Percentiles rank a stretch among this genome's conserved stretches.
Evolutionary conservation across 2,797 vertebrate genomes (phyloP).

Genomic region (Sciaenops ocellatus): DNA sequence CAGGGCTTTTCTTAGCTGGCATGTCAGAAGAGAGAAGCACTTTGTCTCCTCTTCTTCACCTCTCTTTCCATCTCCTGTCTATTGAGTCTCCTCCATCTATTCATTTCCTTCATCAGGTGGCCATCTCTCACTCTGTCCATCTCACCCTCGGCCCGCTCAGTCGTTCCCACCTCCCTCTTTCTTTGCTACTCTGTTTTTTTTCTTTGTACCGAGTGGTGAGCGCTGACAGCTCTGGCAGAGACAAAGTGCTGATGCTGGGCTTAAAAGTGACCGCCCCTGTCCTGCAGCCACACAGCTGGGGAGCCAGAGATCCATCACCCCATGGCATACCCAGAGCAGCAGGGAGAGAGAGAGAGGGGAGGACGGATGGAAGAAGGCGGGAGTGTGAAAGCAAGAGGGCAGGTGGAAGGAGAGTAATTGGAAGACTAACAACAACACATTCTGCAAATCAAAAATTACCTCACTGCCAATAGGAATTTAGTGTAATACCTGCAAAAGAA

Average conservation of each 20-base stretch:
- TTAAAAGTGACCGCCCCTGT: conserved; percentile 85
- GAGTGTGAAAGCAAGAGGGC: conserved; percentile 33
- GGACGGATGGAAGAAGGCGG: conserved; percentile 21
- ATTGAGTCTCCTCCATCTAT: conserved; percentile 77
- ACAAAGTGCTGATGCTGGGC: conserved; percentile 83
- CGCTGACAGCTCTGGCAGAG: conserved; percentile 85
- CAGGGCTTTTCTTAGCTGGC: conserved; percentile 56
- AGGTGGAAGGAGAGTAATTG: conserved; percentile 47
- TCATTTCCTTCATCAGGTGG: conserved; percentile 81
- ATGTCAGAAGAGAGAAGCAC: conserved; percentile 69
- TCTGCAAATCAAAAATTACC: conserved; percentile 42
- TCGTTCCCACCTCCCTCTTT: conserved; percentile 56
- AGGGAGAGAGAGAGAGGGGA: conserved; percentile 14
- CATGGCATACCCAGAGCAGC: conserved; percentile 42
- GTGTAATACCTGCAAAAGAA: background rate
- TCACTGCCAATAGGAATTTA: background rate
- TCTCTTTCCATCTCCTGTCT: conserved; percentile 84
- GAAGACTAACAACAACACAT: conserved; percentile 49
- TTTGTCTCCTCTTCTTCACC: conserved; percentile 74
- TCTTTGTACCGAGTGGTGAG: conserved; percentile 68
- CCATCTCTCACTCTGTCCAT: conserved; percentile 78
- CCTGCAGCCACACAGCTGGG: conserved; percentile 80
- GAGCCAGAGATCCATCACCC: conserved; percentile 82
- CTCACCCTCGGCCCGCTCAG: conserved; percentile 60
- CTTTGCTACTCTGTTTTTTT: conserved; percentile 72